Percentiles rank a stretch among this genome's conserved stretches.
Conservation (phyloP, 2,888 invertebrate species). For the Lapara coniferarum region DNA sequence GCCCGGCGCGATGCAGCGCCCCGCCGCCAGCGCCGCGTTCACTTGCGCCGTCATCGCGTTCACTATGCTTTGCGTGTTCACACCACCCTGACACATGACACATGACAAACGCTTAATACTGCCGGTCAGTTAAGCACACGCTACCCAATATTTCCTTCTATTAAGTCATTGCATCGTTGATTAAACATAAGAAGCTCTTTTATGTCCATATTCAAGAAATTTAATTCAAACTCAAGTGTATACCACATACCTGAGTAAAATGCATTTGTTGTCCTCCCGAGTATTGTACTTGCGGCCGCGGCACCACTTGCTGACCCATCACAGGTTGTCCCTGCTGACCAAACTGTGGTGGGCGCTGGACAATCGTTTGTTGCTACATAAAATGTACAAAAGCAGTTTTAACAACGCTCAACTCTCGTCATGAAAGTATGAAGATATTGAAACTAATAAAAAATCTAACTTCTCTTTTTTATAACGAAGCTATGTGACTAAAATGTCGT, state of each 20-base stretch:
- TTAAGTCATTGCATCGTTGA: too few species aligned
- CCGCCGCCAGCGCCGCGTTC: slow-evolving; percentile 84
- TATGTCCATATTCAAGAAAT: too few species aligned
- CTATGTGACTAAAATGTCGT: too few species aligned
- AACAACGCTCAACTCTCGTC: not conserved
- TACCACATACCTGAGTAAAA: slow-evolving; percentile 66
- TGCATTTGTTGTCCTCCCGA: slow-evolving; percentile 66
- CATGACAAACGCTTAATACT: too few species aligned
- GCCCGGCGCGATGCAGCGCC: slow-evolving; percentile 80
- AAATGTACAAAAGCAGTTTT: not conserved
- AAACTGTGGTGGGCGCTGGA: slow-evolving; percentile 59
- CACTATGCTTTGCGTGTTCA: slow-evolving; percentile 67
- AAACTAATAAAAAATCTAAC: too few species aligned
- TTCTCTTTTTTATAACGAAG: too few species aligned
- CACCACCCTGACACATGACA: slow-evolving; percentile 33
- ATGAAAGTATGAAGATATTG: too few species aligned
- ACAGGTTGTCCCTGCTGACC: slow-evolving; percentile 42
- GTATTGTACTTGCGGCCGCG: slow-evolving; percentile 69
- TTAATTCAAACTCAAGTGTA: too few species aligned
- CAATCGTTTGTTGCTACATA: slow-evolving; percentile 44
- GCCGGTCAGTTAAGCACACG: too few species aligned
- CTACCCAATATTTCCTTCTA: too few species aligned
- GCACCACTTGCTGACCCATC: slow-evolving; percentile 51
- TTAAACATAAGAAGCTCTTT: too few species aligned
- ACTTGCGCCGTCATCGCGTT: slow-evolving; percentile 86